phyloP scores from a whole-genome alignment of 1,140 invertebrate species.

The Drosophila pallidifrons region DNA sequence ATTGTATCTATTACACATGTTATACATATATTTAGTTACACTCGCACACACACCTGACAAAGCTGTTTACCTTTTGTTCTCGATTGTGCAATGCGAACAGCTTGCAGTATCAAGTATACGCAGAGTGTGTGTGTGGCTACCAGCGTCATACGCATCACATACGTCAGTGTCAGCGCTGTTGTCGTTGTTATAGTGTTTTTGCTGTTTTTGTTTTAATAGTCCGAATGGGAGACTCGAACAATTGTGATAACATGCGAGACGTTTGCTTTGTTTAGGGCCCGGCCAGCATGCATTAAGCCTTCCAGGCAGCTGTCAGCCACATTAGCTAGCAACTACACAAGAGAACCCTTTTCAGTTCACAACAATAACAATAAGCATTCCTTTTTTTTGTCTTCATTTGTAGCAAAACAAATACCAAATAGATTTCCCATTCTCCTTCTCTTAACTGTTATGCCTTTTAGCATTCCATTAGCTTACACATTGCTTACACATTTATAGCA shows the following conservation, averaged over 20 bases:
- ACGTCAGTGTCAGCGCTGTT: slow-evolving; percentile 18
- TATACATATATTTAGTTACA: slow-evolving; percentile 13
- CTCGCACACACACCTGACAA: neutral
- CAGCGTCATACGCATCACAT: slow-evolving; percentile 22
- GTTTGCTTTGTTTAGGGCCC: slow-evolving; percentile 66
- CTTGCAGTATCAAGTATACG: slow-evolving; percentile 56
- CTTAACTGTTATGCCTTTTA: slow-evolving; percentile 15
- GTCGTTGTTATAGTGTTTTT: neutral
- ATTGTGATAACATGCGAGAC: slow-evolving; percentile 47
- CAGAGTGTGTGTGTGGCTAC: slow-evolving; percentile 25
- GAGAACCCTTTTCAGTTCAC: slow-evolving; percentile 45
- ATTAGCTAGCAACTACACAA: slow-evolving; percentile 35
- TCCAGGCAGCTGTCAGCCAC: slow-evolving; percentile 64
- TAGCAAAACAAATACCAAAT: slow-evolving; percentile 40
- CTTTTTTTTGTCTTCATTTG: slow-evolving; percentile 45
- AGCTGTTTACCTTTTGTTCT: slow-evolving; percentile 1
- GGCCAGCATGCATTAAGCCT: slow-evolving; percentile 50
- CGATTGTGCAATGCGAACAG: slow-evolving; percentile 4
- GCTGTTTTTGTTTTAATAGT: neutral
- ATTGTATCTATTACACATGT: neutral
- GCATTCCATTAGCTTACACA: neutral
- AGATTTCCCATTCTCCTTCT: slow-evolving; percentile 52
- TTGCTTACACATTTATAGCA: slow-evolving; percentile 1
- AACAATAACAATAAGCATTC: slow-evolving; percentile 50
- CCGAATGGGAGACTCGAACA: neutral